A percentile compares a stretch with the other conserved stretches of the same genome.
Evolutionary conservation across 2,113 vertebrate species (phyloP).

Genomic region (Aptenodytes forsteri): DNA sequence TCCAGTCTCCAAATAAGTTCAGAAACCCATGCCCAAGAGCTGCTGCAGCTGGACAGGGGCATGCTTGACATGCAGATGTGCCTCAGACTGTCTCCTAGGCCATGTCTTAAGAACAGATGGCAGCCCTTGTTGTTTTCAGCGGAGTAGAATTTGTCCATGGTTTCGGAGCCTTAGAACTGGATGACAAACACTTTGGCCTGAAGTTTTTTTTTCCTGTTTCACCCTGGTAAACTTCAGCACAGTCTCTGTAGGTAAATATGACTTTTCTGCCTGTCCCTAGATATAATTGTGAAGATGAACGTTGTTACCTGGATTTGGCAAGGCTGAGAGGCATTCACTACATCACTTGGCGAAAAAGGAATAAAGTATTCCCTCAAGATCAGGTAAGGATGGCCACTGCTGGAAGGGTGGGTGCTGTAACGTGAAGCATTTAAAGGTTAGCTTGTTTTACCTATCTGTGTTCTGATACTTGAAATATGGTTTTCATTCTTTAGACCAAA

Average conservation of each 20-base stretch:
- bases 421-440: not conserved
- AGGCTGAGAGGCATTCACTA: constrained; percentile 91
- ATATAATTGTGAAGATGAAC: constrained; percentile 97
- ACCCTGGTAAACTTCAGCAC: not conserved
- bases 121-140: not conserved
- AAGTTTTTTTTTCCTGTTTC: not conserved
- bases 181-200: not conserved
- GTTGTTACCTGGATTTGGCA: constrained; percentile 95
- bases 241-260: not conserved
- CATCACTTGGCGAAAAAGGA: constrained; percentile 89
- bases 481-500: constrained; percentile 1
- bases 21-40: not conserved
- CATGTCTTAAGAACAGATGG: not conserved
- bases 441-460: not conserved
- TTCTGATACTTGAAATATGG: not conserved
- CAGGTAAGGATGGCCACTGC: constrained; percentile 76
- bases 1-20: not conserved
- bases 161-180: not conserved
- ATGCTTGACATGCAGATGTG: not conserved
- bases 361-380: constrained; percentile 93
- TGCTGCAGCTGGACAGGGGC: not conserved
- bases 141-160: not conserved
- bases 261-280: constrained; percentile 67
- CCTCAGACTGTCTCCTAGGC: not conserved
- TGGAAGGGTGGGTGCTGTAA: not conserved